Evolutionary conservation across 2,113 vertebrate genomes (phyloP).

Genomic region (Ceyx margarethae): DNA sequence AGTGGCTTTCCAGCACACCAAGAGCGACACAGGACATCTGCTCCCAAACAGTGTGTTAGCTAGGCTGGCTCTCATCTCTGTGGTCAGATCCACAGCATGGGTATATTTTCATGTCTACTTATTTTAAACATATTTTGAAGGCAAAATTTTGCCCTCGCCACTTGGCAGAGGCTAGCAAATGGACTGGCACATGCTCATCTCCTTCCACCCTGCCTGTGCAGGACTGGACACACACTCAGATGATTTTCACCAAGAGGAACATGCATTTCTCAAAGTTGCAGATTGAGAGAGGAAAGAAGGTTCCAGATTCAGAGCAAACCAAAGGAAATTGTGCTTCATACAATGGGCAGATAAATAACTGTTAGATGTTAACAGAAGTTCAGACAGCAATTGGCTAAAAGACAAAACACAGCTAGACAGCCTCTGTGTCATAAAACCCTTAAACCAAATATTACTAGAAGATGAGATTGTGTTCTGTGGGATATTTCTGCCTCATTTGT

Average conservation of each 20-base stretch:
- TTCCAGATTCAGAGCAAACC: neutral
- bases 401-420: neutral
- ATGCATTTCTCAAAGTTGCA: neutral
- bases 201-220: neutral
- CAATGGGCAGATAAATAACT: neutral
- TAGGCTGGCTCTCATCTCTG: slow-evolving; percentile 21
- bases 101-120: slow-evolving; percentile 23
- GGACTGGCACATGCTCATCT: neutral
- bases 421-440: neutral
- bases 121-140: slow-evolving; percentile 33
- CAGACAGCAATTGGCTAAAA: neutral
- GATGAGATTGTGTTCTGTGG: neutral
- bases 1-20: slow-evolving; percentile 32
- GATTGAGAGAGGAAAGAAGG: neutral
- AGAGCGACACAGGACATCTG: slow-evolving; percentile 12
- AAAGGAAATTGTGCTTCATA: neutral
- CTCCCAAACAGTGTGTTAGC: neutral
- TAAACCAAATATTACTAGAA: neutral
- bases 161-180: neutral
- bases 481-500: neutral
- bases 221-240: neutral
- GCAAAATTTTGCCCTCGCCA: neutral
- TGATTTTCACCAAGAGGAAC: neutral
- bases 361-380: neutral
- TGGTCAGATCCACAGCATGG: slow-evolving; percentile 21